Percentiles rank a stretch among this genome's conserved stretches.
Evolutionary conservation across 2,888 invertebrate species (phyloP).

Genomic region (Drosophila diplacantha): DNA sequence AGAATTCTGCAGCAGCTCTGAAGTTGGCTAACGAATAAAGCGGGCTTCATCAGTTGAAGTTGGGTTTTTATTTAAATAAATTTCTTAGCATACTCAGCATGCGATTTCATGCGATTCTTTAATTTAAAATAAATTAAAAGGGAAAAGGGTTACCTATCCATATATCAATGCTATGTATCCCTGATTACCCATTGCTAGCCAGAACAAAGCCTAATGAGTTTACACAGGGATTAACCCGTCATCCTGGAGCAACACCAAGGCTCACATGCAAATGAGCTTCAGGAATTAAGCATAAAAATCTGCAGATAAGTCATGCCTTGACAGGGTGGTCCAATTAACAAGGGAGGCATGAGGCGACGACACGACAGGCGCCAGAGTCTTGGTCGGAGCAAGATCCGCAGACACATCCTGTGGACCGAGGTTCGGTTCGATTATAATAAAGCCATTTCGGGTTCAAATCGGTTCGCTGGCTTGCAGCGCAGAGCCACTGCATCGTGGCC

Average conservation of each 20-base stretch:
- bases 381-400: slow-evolving; percentile 9
- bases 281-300: slow-evolving; percentile 48
- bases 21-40: background rate
- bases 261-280: slow-evolving; percentile 52
- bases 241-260: slow-evolving; percentile 14
- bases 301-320: slow-evolving; percentile 47
- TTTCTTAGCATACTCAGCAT: background rate
- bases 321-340: slow-evolving; percentile 69
- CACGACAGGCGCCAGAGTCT: slow-evolving; percentile 48
- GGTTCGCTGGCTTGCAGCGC: slow-evolving; percentile 50
- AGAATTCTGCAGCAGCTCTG: slow-evolving; percentile 35
- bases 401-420: slow-evolving; percentile 40
- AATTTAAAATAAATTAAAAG: background rate
- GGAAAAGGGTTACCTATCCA: background rate
- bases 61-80: background rate
- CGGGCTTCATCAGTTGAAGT: too few species aligned
- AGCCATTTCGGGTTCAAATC: slow-evolving; percentile 70
- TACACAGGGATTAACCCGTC: slow-evolving; percentile 58
- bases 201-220: slow-evolving; percentile 46
- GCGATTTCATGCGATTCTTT: background rate
- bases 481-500: slow-evolving; percentile 23
- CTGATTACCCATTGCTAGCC: background rate
- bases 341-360: slow-evolving; percentile 32
- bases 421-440: slow-evolving; percentile 50
- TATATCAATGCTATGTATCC: background rate